These are phyloP conservation scores for Theristicus caerulescens DNA, from an alignment of 2,113 vertebrate genomes.

Conservation along the genomic window DNA sequence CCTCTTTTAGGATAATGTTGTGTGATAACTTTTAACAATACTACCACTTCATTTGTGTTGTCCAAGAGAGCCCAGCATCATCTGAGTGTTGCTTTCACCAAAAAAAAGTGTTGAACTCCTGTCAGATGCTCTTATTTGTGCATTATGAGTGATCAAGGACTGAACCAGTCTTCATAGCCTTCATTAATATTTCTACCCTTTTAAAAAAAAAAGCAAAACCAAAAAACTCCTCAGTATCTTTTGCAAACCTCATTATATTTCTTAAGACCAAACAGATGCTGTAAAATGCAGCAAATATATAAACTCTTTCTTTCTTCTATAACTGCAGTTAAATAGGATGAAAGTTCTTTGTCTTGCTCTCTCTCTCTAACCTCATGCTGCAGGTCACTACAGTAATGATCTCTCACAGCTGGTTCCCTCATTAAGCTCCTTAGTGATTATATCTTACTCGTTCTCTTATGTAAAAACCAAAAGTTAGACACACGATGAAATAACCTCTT, in stretches of 20 bases:
- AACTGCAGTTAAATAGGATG: slow-evolving; percentile 1
- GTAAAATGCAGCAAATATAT: background rate
- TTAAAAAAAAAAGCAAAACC: background rate
- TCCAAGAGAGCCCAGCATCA: background rate
- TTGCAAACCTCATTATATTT: background rate
- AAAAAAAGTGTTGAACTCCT: background rate
- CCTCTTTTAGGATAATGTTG: background rate
- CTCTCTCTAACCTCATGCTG: slow-evolving; percentile 13
- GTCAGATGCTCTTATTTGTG: background rate
- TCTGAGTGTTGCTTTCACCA: background rate
- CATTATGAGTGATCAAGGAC: background rate
- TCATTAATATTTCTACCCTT: background rate
- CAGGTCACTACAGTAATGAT: slow-evolving; percentile 49
- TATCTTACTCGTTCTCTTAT: background rate
- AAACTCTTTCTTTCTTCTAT: background rate
- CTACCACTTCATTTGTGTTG: background rate
- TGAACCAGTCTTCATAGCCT: background rate
- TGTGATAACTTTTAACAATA: background rate
- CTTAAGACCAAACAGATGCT: background rate
- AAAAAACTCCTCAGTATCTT: accelerated
- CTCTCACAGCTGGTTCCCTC: slow-evolving; percentile 31
- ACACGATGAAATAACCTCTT: background rate
- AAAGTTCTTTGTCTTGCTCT: slow-evolving; percentile 16
- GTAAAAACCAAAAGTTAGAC: background rate
- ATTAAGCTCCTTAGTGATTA: slow-evolving; percentile 30